These are phyloP conservation scores for Pipistrellus pygmaeus DNA, from an alignment of 2,797 vertebrate species.

Conservation along the genomic window DNA sequence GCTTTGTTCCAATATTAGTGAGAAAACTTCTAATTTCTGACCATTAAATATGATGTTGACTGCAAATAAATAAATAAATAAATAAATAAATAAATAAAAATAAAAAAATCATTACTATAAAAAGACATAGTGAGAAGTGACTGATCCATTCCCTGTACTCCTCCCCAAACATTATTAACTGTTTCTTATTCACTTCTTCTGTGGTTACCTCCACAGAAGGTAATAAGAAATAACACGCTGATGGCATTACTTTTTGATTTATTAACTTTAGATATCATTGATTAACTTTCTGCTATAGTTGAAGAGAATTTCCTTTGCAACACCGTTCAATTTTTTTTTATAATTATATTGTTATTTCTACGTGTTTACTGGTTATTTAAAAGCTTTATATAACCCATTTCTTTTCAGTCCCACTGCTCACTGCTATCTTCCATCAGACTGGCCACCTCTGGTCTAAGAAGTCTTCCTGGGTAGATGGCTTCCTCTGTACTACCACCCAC, in stretches of 20 bases:
- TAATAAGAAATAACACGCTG: too few species aligned
- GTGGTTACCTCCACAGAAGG: neutral
- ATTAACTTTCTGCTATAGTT: constrained; percentile 2
- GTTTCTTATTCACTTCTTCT: neutral
- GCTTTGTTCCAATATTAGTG: neutral
- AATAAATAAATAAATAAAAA: too few species aligned
- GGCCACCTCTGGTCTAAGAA: neutral
- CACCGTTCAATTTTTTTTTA: constrained; percentile 4
- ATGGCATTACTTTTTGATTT: neutral
- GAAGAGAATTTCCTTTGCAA: neutral
- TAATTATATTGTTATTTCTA: neutral
- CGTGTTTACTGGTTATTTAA: neutral
- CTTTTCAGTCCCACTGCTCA: neutral
- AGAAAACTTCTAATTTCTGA: neutral
- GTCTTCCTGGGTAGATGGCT: fast-evolving
- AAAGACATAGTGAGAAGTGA: neutral
- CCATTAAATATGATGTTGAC: neutral
- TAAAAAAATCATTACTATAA: neutral
- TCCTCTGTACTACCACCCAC: neutral
- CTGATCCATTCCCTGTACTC: neutral
- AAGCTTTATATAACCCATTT: neutral
- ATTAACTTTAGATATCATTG: neutral
- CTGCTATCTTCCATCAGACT: neutral
- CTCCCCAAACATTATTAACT: neutral
- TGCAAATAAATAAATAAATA: neutral